Percentiles rank a stretch among this genome's conserved stretches.
These are phyloP conservation scores for Petrosia ficiformis DNA, from an alignment of 37 sponge, comb jelly and placozoan genomes.

Conservation along the genomic window DNA sequence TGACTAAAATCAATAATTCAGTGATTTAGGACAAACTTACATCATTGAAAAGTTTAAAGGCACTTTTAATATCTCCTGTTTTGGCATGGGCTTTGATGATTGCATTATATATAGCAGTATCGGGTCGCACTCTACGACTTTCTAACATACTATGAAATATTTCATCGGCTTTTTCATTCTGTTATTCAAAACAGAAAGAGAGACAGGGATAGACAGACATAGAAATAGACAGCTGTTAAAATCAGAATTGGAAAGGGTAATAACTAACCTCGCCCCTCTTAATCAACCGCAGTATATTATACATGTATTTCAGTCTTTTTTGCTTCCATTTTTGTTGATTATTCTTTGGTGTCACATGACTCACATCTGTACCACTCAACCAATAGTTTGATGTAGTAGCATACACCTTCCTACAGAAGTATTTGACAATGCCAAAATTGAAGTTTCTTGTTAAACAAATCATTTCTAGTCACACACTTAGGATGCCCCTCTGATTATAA, in stretches of 20 bases:
- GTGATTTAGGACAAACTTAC: slow-evolving; percentile 16
- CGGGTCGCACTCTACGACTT: slow-evolving; percentile 15
- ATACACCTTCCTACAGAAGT: neutral
- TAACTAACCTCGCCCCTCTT: slow-evolving; percentile 30
- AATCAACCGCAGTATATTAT: slow-evolving; percentile 24
- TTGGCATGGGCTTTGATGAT: slow-evolving; percentile 46
- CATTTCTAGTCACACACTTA: no score
- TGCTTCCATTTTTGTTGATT: slow-evolving; percentile 2
- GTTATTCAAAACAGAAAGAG: neutral
- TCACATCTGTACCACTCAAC: no score
- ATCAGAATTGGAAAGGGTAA: neutral
- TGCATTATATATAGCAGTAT: slow-evolving; percentile 42
- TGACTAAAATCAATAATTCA: neutral
- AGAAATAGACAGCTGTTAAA: neutral
- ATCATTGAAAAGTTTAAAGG: slow-evolving; percentile 70
- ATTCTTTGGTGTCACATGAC: no score
- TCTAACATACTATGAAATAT: slow-evolving; percentile 51
- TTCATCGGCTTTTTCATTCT: slow-evolving; percentile 46
- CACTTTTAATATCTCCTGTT: slow-evolving; percentile 23
- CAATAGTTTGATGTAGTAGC: no score
- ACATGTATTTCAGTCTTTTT: slow-evolving; percentile 19
- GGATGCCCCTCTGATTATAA: no score
- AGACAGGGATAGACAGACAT: neutral
- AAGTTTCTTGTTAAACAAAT: no score
- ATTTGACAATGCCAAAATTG: neutral